Evolutionary conservation across 2,797 vertebrate genomes (phyloP).

Genomic region (Parotocinclus haroldoi): DNA sequence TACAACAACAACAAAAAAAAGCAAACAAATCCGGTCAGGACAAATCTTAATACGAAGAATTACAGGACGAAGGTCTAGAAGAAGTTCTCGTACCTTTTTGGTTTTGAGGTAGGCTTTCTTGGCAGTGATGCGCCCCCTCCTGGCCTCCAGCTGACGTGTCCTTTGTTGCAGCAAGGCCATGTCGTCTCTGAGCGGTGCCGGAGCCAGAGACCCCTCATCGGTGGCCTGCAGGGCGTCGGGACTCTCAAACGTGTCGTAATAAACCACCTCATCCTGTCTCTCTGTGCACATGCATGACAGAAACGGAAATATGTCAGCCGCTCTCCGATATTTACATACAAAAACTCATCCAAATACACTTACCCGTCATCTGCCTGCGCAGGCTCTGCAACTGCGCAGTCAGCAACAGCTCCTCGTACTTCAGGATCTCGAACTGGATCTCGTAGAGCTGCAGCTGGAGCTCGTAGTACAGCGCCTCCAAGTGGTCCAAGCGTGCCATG

Average conservation of each 20-base stretch:
- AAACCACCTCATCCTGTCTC: slow-evolving; percentile 93
- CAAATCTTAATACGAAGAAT: too few species aligned
- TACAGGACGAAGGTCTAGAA: too few species aligned
- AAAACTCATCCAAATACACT: too few species aligned
- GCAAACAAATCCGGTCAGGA: background rate
- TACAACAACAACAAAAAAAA: too few species aligned
- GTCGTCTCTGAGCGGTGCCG: slow-evolving; percentile 80
- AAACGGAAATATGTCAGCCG: too few species aligned
- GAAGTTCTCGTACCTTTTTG: slow-evolving; percentile 82
- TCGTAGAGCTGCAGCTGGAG: slow-evolving; percentile 95
- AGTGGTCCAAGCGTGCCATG: slow-evolving; percentile 84
- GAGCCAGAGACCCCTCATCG: slow-evolving; percentile 69
- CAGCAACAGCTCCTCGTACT: slow-evolving; percentile 91
- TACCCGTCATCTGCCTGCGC: slow-evolving; percentile 89
- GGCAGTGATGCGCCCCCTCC: slow-evolving; percentile 89
- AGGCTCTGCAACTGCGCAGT: slow-evolving; percentile 93
- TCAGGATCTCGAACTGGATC: slow-evolving; percentile 92
- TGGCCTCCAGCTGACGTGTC: slow-evolving; percentile 90
- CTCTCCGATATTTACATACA: background rate
- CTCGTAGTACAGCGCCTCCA: slow-evolving; percentile 93
- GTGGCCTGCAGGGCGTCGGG: slow-evolving; percentile 91
- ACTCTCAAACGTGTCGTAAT: slow-evolving; percentile 95
- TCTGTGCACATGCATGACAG: slow-evolving; percentile 71
- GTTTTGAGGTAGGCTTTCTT: slow-evolving; percentile 99
- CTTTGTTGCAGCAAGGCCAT: slow-evolving; percentile 84